phyloP scores from a whole-genome alignment of 1,140 invertebrate genomes.

The Thaumatotibia leucotreta region DNA sequence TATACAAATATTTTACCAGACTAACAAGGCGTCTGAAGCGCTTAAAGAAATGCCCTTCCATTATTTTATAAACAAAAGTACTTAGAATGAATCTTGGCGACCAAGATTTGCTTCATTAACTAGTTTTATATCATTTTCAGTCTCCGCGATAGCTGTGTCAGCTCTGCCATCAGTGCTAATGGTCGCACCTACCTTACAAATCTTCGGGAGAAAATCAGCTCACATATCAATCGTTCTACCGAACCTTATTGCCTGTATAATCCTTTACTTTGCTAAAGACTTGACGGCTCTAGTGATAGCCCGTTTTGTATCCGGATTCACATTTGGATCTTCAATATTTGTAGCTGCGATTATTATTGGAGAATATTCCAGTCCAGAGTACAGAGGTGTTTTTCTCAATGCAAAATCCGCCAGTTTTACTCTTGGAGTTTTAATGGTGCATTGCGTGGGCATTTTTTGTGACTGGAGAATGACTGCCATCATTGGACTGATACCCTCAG shows the following conservation, averaged over 20 bases:
- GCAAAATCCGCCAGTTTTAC: constrained; percentile 12
- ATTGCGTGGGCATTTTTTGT: constrained; percentile 10
- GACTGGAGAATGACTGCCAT: constrained; percentile 19
- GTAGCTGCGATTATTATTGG: constrained; percentile 17
- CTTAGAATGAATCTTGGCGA: too few relatives aligned
- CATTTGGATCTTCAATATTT: not conserved
- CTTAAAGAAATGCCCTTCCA: too few relatives aligned
- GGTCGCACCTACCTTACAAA: not conserved
- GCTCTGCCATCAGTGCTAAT: not conserved
- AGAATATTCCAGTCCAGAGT: constrained; percentile 19
- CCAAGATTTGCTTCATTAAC: too few relatives aligned
- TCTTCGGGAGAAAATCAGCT: not conserved
- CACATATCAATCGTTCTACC: not conserved
- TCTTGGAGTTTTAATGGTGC: constrained; percentile 16
- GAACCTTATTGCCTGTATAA: not conserved
- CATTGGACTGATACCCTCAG: constrained; percentile 14
- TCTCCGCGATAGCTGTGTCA: not conserved
- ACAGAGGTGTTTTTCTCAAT: constrained; percentile 18
- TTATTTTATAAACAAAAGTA: too few relatives aligned
- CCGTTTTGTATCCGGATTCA: not conserved
- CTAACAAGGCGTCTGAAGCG: too few relatives aligned
- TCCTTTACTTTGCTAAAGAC: not conserved
- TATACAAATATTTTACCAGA: too few relatives aligned
- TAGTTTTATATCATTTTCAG: not conserved
- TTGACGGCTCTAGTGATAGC: not conserved